Evolutionary conservation across 35 echinoderm and acorn worm species (phyloP).

Genomic region (Acanthaster planci): DNA sequence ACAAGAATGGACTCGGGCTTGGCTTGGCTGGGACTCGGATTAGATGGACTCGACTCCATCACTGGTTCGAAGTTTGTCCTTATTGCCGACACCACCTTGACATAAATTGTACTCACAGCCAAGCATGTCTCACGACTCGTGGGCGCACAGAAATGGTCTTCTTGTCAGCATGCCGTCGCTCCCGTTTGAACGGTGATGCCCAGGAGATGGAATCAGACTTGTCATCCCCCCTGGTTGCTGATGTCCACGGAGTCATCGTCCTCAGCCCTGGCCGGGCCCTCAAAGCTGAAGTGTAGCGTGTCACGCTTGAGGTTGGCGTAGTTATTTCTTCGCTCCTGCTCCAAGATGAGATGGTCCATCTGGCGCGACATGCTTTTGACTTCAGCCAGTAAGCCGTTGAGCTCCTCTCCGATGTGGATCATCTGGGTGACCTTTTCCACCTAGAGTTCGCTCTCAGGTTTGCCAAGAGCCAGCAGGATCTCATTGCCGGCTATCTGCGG

Average conservation of each 20-base stretch:
- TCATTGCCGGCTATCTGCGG: background rate
- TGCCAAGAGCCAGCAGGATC: background rate
- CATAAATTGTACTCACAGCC: background rate
- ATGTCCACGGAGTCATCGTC: background rate
- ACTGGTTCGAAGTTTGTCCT: too few relatives aligned
- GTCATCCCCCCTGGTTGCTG: background rate
- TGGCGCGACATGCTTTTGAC: background rate
- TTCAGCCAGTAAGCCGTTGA: background rate
- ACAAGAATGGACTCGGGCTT: too few relatives aligned
- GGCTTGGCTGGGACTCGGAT: too few relatives aligned
- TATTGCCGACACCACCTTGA: background rate
- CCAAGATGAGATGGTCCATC: background rate
- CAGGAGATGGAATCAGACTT: background rate
- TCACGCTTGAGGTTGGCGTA: background rate
- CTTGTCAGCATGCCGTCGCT: background rate
- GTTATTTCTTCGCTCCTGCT: background rate
- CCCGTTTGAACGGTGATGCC: background rate
- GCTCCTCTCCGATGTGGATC: background rate
- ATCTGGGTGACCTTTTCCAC: background rate
- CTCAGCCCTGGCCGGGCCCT: background rate
- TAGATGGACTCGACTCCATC: too few relatives aligned
- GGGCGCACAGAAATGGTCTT: background rate
- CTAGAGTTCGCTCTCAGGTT: background rate
- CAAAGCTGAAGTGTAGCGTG: background rate
- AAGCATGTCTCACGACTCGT: background rate